Conservation (phyloP, 2,113 vertebrate genomes). For the Thunnus thynnus region DNA sequence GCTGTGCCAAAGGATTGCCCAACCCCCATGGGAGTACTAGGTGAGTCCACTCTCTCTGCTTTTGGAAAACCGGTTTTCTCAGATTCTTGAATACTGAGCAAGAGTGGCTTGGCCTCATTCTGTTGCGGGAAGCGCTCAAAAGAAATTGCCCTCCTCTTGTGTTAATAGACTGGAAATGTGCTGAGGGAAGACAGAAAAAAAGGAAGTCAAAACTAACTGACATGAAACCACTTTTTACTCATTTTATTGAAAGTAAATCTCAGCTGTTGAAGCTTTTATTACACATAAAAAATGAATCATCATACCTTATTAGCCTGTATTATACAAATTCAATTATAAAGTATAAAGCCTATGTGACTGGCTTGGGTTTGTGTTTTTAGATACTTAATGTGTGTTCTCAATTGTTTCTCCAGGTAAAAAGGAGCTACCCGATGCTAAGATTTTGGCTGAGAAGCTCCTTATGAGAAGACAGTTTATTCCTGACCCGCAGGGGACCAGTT, state of each 20-base stretch:
- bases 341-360: neutral
- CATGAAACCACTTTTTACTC: neutral
- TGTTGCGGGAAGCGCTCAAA: slow-evolving; percentile 39
- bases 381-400: neutral
- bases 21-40: slow-evolving; percentile 96
- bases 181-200: neutral
- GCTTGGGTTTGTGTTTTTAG: neutral
- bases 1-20: slow-evolving; percentile 93
- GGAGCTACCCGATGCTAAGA: slow-evolving; percentile 90
- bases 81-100: slow-evolving; percentile 77
- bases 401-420: slow-evolving; percentile 89
- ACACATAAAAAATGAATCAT: neutral
- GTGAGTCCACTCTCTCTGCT: slow-evolving; percentile 79
- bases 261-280: neutral
- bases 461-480: slow-evolving; percentile 92
- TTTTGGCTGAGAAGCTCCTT: slow-evolving; percentile 92
- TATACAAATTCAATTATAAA: neutral
- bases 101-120: slow-evolving; percentile 31
- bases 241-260: neutral
- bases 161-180: neutral
- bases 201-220: neutral
- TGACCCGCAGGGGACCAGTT: slow-evolving; percentile 93
- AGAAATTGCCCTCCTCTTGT: neutral
- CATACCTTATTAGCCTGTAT: neutral
- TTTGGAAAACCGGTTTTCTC: slow-evolving; percentile 81